A percentile compares a stretch with the other conserved stretches of the same genome.
Conservation (phyloP, 30 jellyfish, hydroid and myxozoan species). For the Phacellophora camtschatica region DNA sequence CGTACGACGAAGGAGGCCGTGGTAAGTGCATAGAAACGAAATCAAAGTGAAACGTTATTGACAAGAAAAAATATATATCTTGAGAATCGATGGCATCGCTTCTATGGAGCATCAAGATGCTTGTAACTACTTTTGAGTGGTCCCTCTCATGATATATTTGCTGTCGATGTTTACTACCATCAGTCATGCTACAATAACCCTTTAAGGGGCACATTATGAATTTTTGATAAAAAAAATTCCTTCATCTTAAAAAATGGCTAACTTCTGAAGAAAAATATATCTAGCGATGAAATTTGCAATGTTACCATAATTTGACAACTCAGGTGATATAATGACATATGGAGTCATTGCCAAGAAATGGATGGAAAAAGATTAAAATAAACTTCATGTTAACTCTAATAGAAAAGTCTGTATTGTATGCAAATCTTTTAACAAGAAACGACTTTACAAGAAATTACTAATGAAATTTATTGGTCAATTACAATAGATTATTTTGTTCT, state of each 20-base stretch:
- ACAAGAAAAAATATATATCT: too few species aligned
- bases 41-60: too few species aligned
- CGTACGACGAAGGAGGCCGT: too few species aligned
- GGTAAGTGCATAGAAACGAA: too few species aligned
- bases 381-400: background rate
- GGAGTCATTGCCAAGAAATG: background rate
- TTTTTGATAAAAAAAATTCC: background rate
- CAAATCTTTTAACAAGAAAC: too few species aligned
- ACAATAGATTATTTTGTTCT: background rate
- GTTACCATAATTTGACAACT: background rate
- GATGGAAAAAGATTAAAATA: background rate
- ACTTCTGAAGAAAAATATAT: background rate
- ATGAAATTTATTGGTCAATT: background rate
- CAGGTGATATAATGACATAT: background rate
- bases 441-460: background rate
- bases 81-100: background rate
- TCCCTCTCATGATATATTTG: constrained; percentile 4
- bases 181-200: constrained; percentile 9
- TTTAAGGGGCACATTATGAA: background rate
- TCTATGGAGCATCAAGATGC: background rate
- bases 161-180: constrained; percentile 7
- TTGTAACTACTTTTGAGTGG: background rate
- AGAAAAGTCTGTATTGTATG: too few species aligned
- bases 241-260: background rate
- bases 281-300: background rate